Evolutionary conservation across 2,888 invertebrate species (phyloP).

Genomic region (Barypeithes pellucidus): DNA sequence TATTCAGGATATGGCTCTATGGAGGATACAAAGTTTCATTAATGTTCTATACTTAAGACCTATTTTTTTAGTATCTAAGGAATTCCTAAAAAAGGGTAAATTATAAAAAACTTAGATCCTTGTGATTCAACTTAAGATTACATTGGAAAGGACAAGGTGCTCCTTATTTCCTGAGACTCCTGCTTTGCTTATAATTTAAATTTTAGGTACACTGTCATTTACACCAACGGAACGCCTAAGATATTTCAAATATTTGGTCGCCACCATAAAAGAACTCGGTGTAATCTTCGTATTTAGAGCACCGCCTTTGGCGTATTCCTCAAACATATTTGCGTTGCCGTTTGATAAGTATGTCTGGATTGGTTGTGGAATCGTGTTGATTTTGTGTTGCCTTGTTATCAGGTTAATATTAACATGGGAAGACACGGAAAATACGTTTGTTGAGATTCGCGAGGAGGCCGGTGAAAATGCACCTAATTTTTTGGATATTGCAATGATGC

Average conservation of each 20-base stretch:
- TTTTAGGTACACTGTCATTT: constrained; percentile 67
- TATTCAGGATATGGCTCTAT: too few relatives aligned
- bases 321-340: constrained; percentile 73
- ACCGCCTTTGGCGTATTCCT: constrained; percentile 77
- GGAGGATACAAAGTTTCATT: too few relatives aligned
- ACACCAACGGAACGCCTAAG: constrained; percentile 63
- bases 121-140: too few relatives aligned
- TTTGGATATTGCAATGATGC: constrained; percentile 50
- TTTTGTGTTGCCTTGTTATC: constrained; percentile 40
- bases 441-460: not conserved
- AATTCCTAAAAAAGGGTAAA: too few relatives aligned
- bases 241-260: constrained; percentile 73
- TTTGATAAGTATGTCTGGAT: constrained; percentile 51
- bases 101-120: too few relatives aligned
- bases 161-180: too few relatives aligned
- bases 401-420: constrained; percentile 49
- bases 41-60: too few relatives aligned
- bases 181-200: constrained; percentile 3
- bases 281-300: constrained; percentile 77
- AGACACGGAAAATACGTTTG: constrained; percentile 19
- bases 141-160: too few relatives aligned
- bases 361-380: constrained; percentile 28
- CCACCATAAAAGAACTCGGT: constrained; percentile 71
- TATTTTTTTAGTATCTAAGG: too few relatives aligned
- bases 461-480: constrained; percentile 36